Evolutionary conservation across 2,888 invertebrate genomes (phyloP).

Genomic region (Sycophila texana): DNA sequence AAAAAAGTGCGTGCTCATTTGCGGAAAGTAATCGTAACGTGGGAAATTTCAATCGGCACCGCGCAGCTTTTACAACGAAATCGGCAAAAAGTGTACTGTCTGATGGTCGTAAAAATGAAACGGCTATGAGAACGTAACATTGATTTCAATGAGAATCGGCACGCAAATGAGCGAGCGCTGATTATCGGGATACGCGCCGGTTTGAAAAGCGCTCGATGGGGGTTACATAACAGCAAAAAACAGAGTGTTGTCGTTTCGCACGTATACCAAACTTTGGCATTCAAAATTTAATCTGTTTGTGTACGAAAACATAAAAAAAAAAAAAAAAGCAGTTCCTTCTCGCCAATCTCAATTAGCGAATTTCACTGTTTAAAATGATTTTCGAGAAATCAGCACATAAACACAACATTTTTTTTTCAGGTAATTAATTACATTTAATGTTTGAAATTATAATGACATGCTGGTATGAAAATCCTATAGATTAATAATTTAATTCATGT

Average conservation of each 20-base stretch:
- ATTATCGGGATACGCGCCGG: conserved; percentile 26
- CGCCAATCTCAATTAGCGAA: too few species aligned
- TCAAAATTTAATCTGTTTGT: too few species aligned
- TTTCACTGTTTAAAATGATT: too few species aligned
- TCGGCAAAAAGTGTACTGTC: background rate
- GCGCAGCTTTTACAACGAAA: conserved; percentile 3
- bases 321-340: too few species aligned
- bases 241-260: background rate
- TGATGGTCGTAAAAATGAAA: background rate
- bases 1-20: too few species aligned
- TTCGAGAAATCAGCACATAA: too few species aligned
- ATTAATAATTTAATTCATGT: too few species aligned
- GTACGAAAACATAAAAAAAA: too few species aligned
- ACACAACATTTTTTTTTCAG: too few species aligned
- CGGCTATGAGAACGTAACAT: background rate
- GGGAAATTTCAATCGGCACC: conserved; percentile 26
- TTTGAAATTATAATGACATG: too few species aligned
- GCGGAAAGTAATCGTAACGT: conserved; percentile 22
- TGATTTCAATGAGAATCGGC: conserved; percentile 16
- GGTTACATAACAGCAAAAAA: background rate
- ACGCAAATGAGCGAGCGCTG: conserved; percentile 12
- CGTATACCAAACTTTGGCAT: background rate
- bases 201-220: background rate
- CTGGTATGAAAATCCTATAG: too few species aligned
- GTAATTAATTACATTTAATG: too few species aligned